Conservation (phyloP, 2,797 vertebrate genomes). For the Esox masquinongy region DNA sequence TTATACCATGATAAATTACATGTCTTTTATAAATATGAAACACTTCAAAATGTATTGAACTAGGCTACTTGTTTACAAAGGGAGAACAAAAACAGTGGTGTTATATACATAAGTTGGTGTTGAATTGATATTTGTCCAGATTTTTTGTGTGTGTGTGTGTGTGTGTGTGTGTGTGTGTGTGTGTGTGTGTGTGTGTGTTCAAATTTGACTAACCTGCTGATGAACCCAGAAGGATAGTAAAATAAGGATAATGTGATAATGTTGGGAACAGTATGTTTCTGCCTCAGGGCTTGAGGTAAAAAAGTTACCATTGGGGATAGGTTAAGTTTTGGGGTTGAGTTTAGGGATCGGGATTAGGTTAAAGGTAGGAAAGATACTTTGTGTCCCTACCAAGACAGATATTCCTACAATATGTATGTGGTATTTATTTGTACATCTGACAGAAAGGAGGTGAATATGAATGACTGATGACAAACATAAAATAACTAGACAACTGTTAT, state of each 20-base stretch:
- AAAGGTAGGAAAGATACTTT: too few relatives aligned
- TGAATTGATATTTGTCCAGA: conserved; percentile 18
- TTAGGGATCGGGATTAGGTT: too few relatives aligned
- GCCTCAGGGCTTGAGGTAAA: too few relatives aligned
- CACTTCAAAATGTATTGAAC: conserved; percentile 44
- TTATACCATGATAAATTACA: conserved; percentile 57
- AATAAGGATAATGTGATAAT: too few relatives aligned
- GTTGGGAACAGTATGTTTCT: too few relatives aligned
- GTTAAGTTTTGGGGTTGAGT: too few relatives aligned
- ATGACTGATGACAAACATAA: conserved; percentile 14
- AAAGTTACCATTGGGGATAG: too few relatives aligned
- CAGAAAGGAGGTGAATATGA: conserved; percentile 16
- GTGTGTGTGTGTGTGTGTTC: not conserved
- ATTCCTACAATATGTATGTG: not conserved
- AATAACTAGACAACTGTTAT: not conserved
- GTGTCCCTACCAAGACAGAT: too few relatives aligned
- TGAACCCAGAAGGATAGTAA: too few relatives aligned
- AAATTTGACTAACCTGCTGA: too few relatives aligned
- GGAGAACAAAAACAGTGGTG: conserved; percentile 30
- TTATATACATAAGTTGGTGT: conserved; percentile 47
- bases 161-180: not conserved
- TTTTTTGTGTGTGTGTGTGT: conserved; percentile 14
- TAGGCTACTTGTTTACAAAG: conserved; percentile 33
- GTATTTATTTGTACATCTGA: conserved; percentile 16
- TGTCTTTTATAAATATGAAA: conserved; percentile 51